Conservation (phyloP, 2,113 vertebrate species). For the Psittacara wagleri region DNA sequence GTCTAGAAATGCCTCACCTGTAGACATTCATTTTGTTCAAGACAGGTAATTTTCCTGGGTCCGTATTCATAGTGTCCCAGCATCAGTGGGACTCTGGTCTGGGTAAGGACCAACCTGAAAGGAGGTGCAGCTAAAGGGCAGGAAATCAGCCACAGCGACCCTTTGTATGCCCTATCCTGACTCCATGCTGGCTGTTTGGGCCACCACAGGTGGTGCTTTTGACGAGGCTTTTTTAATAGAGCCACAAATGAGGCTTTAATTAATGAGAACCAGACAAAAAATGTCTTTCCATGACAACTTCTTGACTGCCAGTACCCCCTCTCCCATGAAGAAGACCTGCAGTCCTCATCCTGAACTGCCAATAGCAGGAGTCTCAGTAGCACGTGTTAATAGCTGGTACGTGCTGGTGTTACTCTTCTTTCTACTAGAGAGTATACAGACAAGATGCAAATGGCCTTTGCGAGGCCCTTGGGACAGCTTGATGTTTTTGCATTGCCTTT, state of each 20-base stretch:
- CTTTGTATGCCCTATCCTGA: not conserved
- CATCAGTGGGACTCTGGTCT: not conserved
- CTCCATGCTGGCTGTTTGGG: not conserved
- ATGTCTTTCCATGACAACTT: not conserved
- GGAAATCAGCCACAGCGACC: accelerated
- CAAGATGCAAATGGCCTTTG: constrained; percentile 21
- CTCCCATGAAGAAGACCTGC: not conserved
- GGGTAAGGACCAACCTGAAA: not conserved
- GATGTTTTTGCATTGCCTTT: not conserved
- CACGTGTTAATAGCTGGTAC: not conserved
- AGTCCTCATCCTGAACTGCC: not conserved
- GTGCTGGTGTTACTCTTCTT: not conserved
- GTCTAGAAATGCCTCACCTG: not conserved
- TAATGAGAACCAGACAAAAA: not conserved
- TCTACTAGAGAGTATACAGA: not conserved
- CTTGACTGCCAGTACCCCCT: not conserved
- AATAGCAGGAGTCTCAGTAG: not conserved
- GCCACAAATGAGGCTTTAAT: not conserved
- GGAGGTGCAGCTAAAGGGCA: not conserved
- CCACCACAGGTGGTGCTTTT: not conserved
- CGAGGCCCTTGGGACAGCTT: not conserved
- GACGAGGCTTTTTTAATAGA: not conserved
- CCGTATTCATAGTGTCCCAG: not conserved
- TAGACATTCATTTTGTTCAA: not conserved
- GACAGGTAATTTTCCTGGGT: not conserved